Evolutionary conservation across 2,797 vertebrate species (phyloP).

Genomic region (Mus caroli): DNA sequence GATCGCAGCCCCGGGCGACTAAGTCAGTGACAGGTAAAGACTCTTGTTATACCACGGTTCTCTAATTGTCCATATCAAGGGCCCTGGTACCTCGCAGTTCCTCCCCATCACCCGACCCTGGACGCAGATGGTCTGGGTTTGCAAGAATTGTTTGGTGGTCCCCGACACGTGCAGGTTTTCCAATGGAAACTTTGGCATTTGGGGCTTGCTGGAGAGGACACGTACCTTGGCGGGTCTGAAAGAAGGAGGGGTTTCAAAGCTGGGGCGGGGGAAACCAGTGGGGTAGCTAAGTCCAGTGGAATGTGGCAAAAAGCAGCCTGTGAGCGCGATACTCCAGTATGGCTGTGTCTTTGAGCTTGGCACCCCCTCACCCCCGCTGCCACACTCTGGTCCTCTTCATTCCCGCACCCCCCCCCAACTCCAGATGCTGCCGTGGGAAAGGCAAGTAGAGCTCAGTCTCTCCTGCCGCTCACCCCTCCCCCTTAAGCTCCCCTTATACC

Average conservation of each 20-base stretch:
- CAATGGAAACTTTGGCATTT: conserved; percentile 71
- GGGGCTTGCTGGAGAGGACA: not conserved
- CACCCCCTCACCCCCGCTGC: no score
- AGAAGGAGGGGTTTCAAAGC: not conserved
- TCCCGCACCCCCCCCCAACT: not conserved
- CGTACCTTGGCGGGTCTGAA: not conserved
- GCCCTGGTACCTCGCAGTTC: not conserved
- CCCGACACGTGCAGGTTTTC: conserved; percentile 10
- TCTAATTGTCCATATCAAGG: not conserved
- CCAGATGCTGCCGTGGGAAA: not conserved
- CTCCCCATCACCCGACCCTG: not conserved
- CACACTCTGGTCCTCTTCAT: not conserved
- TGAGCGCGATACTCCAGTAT: not conserved
- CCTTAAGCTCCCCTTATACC: not conserved
- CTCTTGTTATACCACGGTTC: not conserved
- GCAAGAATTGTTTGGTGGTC: not conserved
- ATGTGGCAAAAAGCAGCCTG: conserved; percentile 4
- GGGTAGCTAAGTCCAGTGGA: not conserved
- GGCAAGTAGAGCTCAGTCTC: not conserved
- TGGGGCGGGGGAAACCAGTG: not conserved
- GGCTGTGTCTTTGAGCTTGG: not conserved
- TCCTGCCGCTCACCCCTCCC: not conserved
- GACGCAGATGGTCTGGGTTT: not conserved
- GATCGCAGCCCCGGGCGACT: not conserved
- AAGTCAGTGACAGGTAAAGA: conserved; percentile 74